Evolutionary conservation across 2,797 vertebrate genomes (phyloP), one percentile per base, ranked within the genome.

Genomic region (Falco peregrinus): DNA sequence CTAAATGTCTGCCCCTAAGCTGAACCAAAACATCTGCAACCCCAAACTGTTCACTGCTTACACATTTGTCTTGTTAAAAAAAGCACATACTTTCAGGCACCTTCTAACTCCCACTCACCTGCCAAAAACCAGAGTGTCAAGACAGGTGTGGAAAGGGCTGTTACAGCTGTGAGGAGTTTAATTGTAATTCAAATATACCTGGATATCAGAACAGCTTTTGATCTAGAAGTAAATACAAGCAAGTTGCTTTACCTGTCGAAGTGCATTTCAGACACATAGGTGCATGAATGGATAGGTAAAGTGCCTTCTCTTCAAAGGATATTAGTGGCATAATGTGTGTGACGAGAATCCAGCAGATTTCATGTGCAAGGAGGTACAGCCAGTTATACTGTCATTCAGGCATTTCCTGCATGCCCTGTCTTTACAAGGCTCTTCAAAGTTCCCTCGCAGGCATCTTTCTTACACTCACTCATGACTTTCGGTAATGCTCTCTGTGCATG

Each of bases 121-220:
- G 65, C 89, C 79, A 87, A 57, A 88, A 95, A 76, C 39, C 64
- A 76, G 79, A 86, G 41, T 50, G 81, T 65, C 76, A 92, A 77
- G 47, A 84, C 6, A 75, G 94, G 71, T 13, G 1, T 64, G 81
- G 90, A 96, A 89, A 93, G 37, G 67, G 77, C 67, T 96, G 70
- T 57, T 90, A 71, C 1, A 19, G 50, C 69, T 84, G 70, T 70
- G 65, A 93, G 68, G 59, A 63, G 48, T 82, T 96, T 88, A 70
- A 95, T 86, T 92, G 84, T 93, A 37, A 96, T 96, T 85, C 73
- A 91, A 92, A 96, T 94, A 51, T 24, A 50, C 51, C 60, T 63
- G 67, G 81, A 73, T 96, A 93, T 92, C 76, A 92, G 84, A 94
- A 79, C 76, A 71, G 69, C 79, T 96, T 97, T 94, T 96, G 89